These are phyloP conservation scores for Drosophila imparisetae DNA, from an alignment of 2,888 invertebrate species.

Conservation along the genomic window DNA sequence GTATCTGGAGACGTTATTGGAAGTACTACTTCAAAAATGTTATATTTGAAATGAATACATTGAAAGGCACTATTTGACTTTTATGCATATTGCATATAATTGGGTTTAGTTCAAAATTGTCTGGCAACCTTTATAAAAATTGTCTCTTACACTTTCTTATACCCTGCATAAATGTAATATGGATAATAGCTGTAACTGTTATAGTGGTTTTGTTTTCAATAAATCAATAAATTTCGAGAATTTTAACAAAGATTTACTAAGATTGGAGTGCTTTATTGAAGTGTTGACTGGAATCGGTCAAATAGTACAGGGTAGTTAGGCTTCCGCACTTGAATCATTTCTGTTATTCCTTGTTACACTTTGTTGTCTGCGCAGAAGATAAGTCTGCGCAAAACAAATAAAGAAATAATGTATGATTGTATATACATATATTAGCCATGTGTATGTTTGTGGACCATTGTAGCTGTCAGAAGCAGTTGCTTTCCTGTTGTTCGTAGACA, in stretches of 20 bases:
- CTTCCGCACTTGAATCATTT: not conserved
- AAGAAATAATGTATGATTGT: slow-evolving; percentile 37
- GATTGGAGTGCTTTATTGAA: not conserved
- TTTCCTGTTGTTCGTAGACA: slow-evolving; percentile 33
- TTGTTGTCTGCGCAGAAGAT: slow-evolving; percentile 48
- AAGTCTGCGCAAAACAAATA: slow-evolving; percentile 46
- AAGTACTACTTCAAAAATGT: not conserved
- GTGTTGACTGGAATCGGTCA: not conserved
- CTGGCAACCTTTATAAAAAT: not conserved
- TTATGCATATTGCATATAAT: not conserved
- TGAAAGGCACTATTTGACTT: too few relatives aligned
- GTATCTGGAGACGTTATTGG: not conserved
- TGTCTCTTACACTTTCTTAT: not conserved
- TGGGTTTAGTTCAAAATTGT: not conserved
- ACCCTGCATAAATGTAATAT: not conserved
- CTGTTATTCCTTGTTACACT: slow-evolving; percentile 2
- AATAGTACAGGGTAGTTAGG: not conserved
- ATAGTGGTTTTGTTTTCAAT: not conserved
- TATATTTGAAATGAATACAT: not conserved
- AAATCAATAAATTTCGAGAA: not conserved
- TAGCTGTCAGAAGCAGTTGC: slow-evolving; percentile 37
- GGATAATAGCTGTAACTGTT: too few relatives aligned
- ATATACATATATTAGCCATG: slow-evolving; percentile 33
- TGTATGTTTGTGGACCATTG: slow-evolving; percentile 33
- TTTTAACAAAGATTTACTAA: not conserved